Evolutionary conservation across 2,113 vertebrate species (phyloP).

Genomic region (Lycocorax pyrrhopterus): DNA sequence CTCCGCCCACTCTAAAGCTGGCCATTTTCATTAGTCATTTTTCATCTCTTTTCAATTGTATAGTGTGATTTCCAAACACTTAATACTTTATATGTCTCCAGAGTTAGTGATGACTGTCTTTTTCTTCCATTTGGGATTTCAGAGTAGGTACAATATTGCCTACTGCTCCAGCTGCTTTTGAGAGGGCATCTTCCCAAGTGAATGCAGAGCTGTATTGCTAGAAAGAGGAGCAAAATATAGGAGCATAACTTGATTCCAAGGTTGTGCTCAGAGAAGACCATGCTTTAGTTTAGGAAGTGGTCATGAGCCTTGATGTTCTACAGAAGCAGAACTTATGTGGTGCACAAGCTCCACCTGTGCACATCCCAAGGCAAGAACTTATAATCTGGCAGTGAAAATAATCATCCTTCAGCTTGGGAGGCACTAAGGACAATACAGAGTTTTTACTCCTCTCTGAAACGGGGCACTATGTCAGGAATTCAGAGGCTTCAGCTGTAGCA

Average conservation of each 20-base stretch:
- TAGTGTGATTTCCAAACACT: neutral
- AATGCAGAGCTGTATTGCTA: neutral
- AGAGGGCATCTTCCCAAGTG: neutral
- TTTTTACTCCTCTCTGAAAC: neutral
- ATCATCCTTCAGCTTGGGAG: neutral
- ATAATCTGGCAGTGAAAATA: neutral
- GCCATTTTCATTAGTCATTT: constrained; percentile 43
- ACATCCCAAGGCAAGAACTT: neutral
- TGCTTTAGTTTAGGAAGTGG: neutral
- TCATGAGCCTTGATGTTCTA: neutral
- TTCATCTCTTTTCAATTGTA: constrained; percentile 3
- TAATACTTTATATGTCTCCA: neutral
- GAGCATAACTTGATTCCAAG: neutral
- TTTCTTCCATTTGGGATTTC: neutral
- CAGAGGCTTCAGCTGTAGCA: neutral
- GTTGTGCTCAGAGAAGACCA: neutral
- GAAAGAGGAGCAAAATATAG: neutral
- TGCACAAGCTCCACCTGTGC: neutral
- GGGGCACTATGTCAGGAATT: neutral
- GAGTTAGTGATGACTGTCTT: neutral
- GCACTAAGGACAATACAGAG: neutral
- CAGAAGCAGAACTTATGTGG: neutral
- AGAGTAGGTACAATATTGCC: neutral
- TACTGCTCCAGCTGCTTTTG: neutral
- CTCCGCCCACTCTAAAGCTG: constrained; percentile 51